phyloP scores from a whole-genome alignment of 2,113 vertebrate species.

The Typhlomys cinereus region DNA sequence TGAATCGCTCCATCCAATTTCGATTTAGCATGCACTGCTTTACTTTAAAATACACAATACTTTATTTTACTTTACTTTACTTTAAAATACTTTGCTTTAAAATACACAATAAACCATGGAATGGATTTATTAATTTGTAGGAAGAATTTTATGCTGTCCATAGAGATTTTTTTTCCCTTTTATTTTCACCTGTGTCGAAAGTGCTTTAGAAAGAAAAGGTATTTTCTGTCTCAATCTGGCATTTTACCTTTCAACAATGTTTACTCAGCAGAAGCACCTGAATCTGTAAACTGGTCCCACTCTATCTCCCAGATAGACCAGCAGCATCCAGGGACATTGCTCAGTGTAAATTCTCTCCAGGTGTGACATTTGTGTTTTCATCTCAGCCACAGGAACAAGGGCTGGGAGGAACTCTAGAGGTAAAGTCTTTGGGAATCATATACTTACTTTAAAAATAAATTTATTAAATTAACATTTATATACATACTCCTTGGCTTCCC shows the following conservation, averaged over 20 bases:
- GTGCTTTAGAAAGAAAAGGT: background rate
- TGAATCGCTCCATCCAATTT: fast-evolving
- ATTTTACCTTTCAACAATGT: background rate
- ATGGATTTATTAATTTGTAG: background rate
- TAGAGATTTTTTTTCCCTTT: background rate
- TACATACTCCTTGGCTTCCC: no score
- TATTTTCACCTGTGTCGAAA: background rate
- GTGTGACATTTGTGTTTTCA: background rate
- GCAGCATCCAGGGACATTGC: background rate
- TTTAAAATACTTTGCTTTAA: no score
- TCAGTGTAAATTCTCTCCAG: background rate
- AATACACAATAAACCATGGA: background rate
- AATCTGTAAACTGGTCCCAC: background rate
- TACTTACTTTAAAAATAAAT: no score
- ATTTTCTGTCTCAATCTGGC: background rate
- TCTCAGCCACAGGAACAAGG: background rate
- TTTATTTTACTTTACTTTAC: no score
- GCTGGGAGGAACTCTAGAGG: background rate
- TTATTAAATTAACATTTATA: no score
- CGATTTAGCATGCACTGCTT: no score
- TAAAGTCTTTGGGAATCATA: background rate
- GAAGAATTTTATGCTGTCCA: background rate
- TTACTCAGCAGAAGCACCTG: background rate
- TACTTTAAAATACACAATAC: background rate
- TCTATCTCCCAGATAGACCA: no score